Evolutionary conservation across 2,797 vertebrate species (phyloP), one percentile per base, ranked within the genome.

Genomic region (Brachyrhaphis roseni): DNA sequence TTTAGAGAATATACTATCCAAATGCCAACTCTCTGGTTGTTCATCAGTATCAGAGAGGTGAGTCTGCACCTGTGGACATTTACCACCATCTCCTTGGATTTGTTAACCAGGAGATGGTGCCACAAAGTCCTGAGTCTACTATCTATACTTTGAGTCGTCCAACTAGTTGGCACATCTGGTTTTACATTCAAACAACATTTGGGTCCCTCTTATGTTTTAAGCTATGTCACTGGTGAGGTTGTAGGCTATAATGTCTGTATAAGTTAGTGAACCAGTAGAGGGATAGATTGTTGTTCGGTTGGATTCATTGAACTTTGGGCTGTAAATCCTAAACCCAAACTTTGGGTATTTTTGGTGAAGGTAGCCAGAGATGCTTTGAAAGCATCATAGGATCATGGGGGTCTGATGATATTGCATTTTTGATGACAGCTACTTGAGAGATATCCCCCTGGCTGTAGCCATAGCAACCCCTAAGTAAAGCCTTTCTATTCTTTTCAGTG

Each of bases 391-490:
- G 23, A 72, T 81, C 77, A 53, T 72, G 49, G 36, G 49, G 26
- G 75, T 77, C 47, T 39, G 70, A 78, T 80, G 72, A 78, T 64
- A 64, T 16, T 80, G 59, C 66, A 74, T 28, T 47, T 83, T 82
- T 76, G 31, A 82, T 76, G 53, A 73, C 41, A 43, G 66, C 62
- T 78, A 70, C 70, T 66, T 75, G 55, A 78, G 68, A 78, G 70
- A 64, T 81, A 80, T 76, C 49, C 49, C 53, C 57, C 15, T 55
- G 68, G 55, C 20, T 1, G 68, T 84, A 83, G 72, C 86, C 86
- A 84, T 80, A 73, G 83, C 68, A 86, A 87, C 84, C 45, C 31
- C 74, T 53, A 4, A 10, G 47, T 10, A 57, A 76, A 84, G 39
- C 55, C 46, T 77, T 72, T 47, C 53, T 78, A 13, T 83, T 43